phyloP scores from a whole-genome alignment of 37 sponge, comb jelly and placozoan species.

The Bolinopsis microptera region DNA sequence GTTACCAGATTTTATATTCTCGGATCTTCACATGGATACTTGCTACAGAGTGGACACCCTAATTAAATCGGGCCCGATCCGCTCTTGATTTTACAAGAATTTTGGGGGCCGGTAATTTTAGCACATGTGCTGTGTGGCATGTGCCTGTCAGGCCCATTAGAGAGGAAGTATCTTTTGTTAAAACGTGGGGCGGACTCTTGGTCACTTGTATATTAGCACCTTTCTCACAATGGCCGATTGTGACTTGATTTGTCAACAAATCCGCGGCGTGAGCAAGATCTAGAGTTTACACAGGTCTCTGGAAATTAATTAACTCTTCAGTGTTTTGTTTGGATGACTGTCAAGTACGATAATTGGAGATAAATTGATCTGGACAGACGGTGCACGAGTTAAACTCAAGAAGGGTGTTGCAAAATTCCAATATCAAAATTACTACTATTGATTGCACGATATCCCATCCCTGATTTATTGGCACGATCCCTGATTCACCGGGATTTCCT shows the following conservation, averaged over 20 bases:
- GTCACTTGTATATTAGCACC: neutral
- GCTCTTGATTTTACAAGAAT: neutral
- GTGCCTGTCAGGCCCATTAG: neutral
- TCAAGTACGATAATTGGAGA: neutral
- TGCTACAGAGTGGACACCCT: neutral
- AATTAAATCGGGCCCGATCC: neutral
- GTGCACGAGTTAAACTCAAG: no score
- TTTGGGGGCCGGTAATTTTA: neutral
- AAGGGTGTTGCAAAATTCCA: no score
- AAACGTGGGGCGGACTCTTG: neutral
- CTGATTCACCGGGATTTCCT: no score
- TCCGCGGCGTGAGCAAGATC: neutral
- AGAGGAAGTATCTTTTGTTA: neutral
- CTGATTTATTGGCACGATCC: no score
- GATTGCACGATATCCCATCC: no score
- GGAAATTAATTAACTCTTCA: neutral
- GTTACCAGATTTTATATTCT: neutral
- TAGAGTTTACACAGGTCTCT: neutral
- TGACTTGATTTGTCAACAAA: neutral
- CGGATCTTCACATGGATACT: neutral
- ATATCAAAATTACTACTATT: no score
- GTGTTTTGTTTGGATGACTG: neutral
- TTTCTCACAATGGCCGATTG: neutral
- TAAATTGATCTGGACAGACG: no score
- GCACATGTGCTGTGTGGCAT: slow-evolving; percentile 27